These are phyloP conservation scores for Crotalus viridis DNA, from an alignment of 2,113 vertebrate species.

Conservation along the genomic window DNA sequence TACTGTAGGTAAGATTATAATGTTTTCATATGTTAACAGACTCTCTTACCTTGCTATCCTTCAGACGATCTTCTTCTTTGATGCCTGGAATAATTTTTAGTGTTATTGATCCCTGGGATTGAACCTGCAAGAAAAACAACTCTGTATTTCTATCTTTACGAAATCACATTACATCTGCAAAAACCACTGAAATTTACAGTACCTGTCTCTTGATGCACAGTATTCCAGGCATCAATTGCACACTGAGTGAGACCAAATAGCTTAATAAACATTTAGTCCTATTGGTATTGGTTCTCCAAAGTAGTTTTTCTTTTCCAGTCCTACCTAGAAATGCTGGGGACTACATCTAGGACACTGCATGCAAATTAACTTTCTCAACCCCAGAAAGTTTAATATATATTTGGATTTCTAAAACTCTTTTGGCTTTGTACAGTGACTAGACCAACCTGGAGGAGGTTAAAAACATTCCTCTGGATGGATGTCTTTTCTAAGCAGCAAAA, in stretches of 20 bases:
- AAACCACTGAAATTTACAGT: not conserved
- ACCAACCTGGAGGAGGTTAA: not conserved
- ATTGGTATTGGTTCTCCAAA: not conserved
- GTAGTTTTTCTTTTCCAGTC: not conserved
- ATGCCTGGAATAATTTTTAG: constrained; percentile 93
- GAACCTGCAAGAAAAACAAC: constrained; percentile 75
- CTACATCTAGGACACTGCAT: not conserved
- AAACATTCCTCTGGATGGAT: not conserved
- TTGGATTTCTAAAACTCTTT: not conserved
- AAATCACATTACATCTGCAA: not conserved
- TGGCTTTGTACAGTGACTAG: not conserved
- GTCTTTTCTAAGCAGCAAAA: not conserved
- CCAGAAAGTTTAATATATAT: not conserved
- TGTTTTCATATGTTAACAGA: fast-evolving
- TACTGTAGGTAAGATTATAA: not conserved
- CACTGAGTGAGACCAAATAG: not conserved
- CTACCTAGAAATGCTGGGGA: not conserved
- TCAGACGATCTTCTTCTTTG: constrained; percentile 85
- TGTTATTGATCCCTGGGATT: constrained; percentile 93
- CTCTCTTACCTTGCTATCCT: constrained; percentile 85
- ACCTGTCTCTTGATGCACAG: not conserved
- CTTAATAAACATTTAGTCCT: not conserved
- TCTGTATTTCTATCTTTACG: not conserved
- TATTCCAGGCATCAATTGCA: not conserved
- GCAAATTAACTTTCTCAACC: not conserved